Evolutionary conservation across 2,797 vertebrate genomes (phyloP).

Genomic region (Sebastes taczanowskii): DNA sequence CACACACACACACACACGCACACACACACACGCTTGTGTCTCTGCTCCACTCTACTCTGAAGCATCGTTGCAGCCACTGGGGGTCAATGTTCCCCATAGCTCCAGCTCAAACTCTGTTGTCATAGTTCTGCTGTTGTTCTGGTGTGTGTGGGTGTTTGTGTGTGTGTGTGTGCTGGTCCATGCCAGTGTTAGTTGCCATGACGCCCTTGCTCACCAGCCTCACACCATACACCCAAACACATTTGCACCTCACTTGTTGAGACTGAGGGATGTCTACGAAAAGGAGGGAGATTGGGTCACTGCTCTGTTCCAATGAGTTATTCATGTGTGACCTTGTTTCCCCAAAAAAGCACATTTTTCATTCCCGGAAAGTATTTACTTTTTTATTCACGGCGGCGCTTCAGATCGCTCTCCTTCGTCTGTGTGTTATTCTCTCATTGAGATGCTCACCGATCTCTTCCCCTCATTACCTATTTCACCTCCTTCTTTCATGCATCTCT

Average conservation of each 20-base stretch:
- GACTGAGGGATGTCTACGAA: background rate
- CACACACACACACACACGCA: constrained; percentile 7
- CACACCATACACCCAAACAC: background rate
- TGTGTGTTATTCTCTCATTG: constrained; percentile 45
- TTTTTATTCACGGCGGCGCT: constrained; percentile 4
- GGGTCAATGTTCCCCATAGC: constrained; percentile 74
- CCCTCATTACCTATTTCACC: constrained; percentile 50
- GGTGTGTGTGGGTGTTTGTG: background rate
- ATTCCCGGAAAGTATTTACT: constrained; percentile 16
- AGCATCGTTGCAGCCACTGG: constrained; percentile 68
- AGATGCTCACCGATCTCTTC: constrained; percentile 50
- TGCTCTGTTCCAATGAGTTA: constrained; percentile 29
- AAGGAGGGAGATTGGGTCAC: constrained; percentile 1
- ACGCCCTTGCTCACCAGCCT: background rate
- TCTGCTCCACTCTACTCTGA: constrained; percentile 20
- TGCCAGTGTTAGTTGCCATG: background rate
- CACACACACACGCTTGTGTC: background rate
- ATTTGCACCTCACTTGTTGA: constrained; percentile 22
- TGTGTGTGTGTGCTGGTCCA: background rate
- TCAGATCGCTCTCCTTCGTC: constrained; percentile 31
- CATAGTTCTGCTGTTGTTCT: background rate
- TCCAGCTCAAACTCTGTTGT: constrained; percentile 23
- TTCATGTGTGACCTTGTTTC: constrained; percentile 46
- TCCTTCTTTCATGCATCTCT: constrained; percentile 32
- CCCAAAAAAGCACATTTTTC: constrained; percentile 11